Base-by-base conservation (phyloP, 2,888 invertebrate species). In the Lasioglossum pauxillum region DNA sequence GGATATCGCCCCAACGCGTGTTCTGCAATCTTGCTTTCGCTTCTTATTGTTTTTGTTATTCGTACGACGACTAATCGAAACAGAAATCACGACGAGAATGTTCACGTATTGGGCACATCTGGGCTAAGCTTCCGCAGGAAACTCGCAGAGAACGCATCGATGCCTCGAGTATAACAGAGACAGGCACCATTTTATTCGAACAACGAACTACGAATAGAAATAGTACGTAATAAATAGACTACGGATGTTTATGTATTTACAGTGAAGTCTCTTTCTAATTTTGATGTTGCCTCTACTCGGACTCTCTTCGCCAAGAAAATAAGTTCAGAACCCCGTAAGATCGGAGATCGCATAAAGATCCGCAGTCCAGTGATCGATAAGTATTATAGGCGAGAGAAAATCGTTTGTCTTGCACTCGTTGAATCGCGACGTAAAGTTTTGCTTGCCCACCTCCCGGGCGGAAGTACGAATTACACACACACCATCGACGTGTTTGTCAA, bases 401-500 rank as follows among this genome's bases (percentile, higher is more conserved):
- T 64, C 31, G 64, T 31, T 64, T 31, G 19, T 64, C 31, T 64
- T 16, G 64, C n/a, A n/a, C n/a, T 12, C 31, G 64, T 64, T 31
- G 19, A 69, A 38, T 23, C 69, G 69, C 12, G 69, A 35, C 23
- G 5, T 5, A 69, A 35, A 57, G 57, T n/a, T 69, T 10, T 38
- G 31, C 35, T 64, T 69, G 69, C 38, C 69, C 69, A 35, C 38
- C 19, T 69, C 69, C 23, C 10, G 38, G 19, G 5, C 38, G 38
- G 69, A 69, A 35, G 69, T 82, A 81, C 57, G 71, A 84, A 81
- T 84, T 38, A 64, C 10, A 72, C 75, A 82, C 75, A 83, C 79
- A 84, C 41, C 49, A 82, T 78, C 75, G 84, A 80, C 53, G 76
- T 82, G 74, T 87, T 69, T 81, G 83, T 82, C 76, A 81, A 87